Evolutionary conservation across 2,888 invertebrate genomes (phyloP).

Genomic region (Agrypnus murinus): DNA sequence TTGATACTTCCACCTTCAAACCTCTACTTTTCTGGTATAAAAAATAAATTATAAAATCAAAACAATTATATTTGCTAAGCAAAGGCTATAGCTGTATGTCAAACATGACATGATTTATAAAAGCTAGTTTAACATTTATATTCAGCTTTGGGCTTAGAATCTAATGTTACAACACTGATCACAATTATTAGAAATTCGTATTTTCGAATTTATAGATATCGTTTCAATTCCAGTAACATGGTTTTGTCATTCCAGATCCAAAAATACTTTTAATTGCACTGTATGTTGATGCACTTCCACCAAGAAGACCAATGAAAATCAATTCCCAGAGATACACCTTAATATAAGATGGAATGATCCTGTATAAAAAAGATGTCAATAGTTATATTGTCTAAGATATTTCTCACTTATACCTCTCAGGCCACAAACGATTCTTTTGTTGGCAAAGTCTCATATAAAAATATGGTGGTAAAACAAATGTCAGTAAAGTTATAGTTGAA

Average conservation of each 20-base stretch:
- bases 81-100: too few relatives aligned
- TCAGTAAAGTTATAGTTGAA: slow-evolving; percentile 80
- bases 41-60: too few relatives aligned
- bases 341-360: slow-evolving; percentile 74
- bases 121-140: too few relatives aligned
- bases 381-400: slow-evolving; percentile 1
- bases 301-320: slow-evolving; percentile 75
- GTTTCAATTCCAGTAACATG: slow-evolving; percentile 65
- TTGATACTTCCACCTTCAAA: too few relatives aligned
- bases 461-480: slow-evolving; percentile 80
- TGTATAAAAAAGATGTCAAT: slow-evolving; percentile 68
- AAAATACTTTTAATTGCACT: slow-evolving; percentile 77
- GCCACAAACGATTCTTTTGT: slow-evolving; percentile 70
- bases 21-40: too few relatives aligned
- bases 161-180: too few relatives aligned
- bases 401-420: slow-evolving; percentile 66
- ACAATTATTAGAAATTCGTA: too few relatives aligned
- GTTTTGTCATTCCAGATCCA: slow-evolving; percentile 63
- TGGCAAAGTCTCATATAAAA: slow-evolving; percentile 79
- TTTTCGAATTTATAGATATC: too few relatives aligned
- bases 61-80: too few relatives aligned
- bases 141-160: too few relatives aligned
- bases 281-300: slow-evolving; percentile 77
- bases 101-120: too few relatives aligned
- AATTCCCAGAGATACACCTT: slow-evolving; percentile 78